Percentiles rank a stretch among this genome's conserved stretches.
These are phyloP conservation scores for Stichopus horrens DNA, from an alignment of 53 echinoderm and acorn worm genomes.

Conservation along the genomic window DNA sequence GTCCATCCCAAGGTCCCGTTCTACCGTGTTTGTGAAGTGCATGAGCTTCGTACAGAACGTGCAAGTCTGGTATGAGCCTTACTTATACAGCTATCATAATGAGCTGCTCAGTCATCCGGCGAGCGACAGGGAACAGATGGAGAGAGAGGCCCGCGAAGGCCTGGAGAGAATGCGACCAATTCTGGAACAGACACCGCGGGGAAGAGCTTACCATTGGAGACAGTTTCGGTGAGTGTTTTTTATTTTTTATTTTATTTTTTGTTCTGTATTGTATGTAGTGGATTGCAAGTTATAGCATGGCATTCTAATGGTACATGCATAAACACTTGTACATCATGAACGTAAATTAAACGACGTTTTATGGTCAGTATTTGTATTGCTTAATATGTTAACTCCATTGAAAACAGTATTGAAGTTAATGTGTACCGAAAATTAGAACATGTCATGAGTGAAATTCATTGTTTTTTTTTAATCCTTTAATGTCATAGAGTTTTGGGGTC, in stretches of 20 bases:
- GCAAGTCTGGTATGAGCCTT: conserved; percentile 50
- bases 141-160: conserved; percentile 36
- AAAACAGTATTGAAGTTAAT: too few relatives aligned
- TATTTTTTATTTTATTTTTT: not conserved
- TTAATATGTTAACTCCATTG: too few relatives aligned
- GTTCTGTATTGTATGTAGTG: too few relatives aligned
- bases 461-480: too few relatives aligned
- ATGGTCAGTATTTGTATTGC: too few relatives aligned
- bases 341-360: too few relatives aligned
- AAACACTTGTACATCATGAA: too few relatives aligned
- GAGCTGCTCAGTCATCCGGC: conserved; percentile 28
- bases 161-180: conserved; percentile 29
- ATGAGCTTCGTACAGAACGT: conserved; percentile 54
- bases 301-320: too few relatives aligned
- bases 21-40: conserved; percentile 53
- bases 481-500: too few relatives aligned
- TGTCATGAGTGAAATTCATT: too few relatives aligned
- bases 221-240: conserved; percentile 32
- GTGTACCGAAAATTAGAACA: too few relatives aligned
- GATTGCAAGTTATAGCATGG: too few relatives aligned
- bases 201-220: conserved; percentile 39
- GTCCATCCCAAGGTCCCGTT: conserved; percentile 50
- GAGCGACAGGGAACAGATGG: conserved; percentile 28
- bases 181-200: conserved; percentile 37
- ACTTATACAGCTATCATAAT: conserved; percentile 47